Base-by-base conservation (phyloP, 2,888 invertebrate genomes). In the Cyclophora punctaria region DNA sequence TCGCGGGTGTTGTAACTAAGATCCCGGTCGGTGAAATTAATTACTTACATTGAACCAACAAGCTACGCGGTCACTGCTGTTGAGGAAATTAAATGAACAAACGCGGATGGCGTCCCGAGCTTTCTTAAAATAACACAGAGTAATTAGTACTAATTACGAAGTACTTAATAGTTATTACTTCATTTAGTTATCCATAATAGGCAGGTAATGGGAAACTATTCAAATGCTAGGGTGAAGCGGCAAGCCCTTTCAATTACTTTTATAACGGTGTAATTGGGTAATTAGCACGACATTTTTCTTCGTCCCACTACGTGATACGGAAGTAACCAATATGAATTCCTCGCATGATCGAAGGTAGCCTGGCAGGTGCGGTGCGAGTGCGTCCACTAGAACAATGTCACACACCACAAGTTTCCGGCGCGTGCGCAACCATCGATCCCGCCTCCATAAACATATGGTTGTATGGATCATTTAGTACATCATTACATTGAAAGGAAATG, bases 11-110 rank as follows among this genome's bases (percentile, higher is more conserved):
- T 70, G 68, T 68, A 76, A 76, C 69, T 72, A 76, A 75, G 73
- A 37, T 43, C 7, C 43, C 43, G 43, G 73, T 75, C 66, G 64
- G 76, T 76, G 64, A 75, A 79, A 80, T 82, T 82, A 83, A 82
- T 82, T 81, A 80, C 74, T 72, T 63, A 70, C 78, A 76, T 73
- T 73, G 73, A 73, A 75, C 73, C 75, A 78, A 80, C 80, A 76
- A 76, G 78, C 20, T 20, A 20, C 20, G 20, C 78, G 67, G 75
- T 74, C 71, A 73, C 71, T 63, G 78, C 74, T 78, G 76, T 75
- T 57, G 71, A 77, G 77, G 74, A 80, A 81, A 83, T 80, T 78
- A 78, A 82, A 78, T 75, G 71, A 77, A 67, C 70, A 70, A 67
- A 64, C 69, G 66, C 70, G 57, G 67, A 66, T 69, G 66, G 67